Evolutionary conservation across 2,113 vertebrate species (phyloP).

Genomic region (Caretta caretta): DNA sequence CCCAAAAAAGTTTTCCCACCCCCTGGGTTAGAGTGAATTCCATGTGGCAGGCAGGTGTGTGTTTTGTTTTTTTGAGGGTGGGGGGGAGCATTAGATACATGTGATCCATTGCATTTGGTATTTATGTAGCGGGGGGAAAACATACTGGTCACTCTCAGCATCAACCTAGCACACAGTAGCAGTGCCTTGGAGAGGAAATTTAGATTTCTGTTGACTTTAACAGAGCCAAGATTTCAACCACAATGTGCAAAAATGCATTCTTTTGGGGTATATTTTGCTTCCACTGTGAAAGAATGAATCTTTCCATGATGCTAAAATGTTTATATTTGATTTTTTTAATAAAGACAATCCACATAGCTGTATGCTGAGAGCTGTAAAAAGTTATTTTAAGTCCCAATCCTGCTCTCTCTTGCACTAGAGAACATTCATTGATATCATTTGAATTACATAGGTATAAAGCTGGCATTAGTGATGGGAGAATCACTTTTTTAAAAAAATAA

Average conservation of each 20-base stretch:
- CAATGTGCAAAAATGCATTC: neutral
- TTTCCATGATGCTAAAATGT: neutral
- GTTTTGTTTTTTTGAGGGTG: too few relatives aligned
- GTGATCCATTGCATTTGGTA: neutral
- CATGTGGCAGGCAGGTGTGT: neutral
- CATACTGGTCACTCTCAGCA: neutral
- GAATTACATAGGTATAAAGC: neutral
- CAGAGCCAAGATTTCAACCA: neutral
- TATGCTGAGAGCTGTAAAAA: neutral
- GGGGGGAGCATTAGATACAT: neutral
- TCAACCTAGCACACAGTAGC: neutral
- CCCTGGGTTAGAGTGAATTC: neutral
- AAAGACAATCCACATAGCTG: neutral
- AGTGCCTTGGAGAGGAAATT: neutral
- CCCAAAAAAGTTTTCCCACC: too few relatives aligned
- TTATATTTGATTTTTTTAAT: neutral
- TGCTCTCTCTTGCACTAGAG: neutral
- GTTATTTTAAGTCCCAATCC: neutral
- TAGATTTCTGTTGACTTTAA: neutral
- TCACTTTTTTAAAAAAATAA: neutral
- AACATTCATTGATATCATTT: neutral
- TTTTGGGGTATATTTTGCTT: neutral
- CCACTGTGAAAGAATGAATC: neutral
- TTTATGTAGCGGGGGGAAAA: neutral
- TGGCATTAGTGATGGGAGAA: neutral